phyloP scores from a whole-genome alignment of 2,888 invertebrate genomes.

The Hemaris fuciformis region DNA sequence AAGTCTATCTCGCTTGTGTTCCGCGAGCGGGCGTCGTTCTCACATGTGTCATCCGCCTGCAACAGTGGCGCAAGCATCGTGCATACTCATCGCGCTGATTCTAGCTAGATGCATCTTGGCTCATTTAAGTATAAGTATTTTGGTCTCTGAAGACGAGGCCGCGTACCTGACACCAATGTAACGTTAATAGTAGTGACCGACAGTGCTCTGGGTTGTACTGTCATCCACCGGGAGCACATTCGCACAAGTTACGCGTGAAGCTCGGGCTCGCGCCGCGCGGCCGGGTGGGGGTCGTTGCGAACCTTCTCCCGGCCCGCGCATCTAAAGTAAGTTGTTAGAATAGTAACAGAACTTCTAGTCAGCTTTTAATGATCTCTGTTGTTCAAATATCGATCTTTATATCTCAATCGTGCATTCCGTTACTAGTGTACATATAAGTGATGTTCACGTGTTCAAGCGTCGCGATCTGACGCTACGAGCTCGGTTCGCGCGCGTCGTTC shows the following conservation, averaged over 20 bases:
- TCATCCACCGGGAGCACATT: conserved; percentile 28
- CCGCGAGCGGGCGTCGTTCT: conserved; percentile 37
- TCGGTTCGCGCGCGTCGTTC: conserved; percentile 26
- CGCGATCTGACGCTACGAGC: conserved; percentile 27
- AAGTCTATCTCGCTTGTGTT: conserved; percentile 69
- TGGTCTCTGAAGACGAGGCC: conserved; percentile 63
- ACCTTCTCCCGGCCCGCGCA: conserved; percentile 30
- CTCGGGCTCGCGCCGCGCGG: conserved; percentile 16
- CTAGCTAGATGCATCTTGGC: conserved; percentile 64
- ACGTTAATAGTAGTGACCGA: conserved; percentile 44
- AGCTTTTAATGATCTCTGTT: conserved; percentile 78
- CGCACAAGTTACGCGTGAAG: conserved; percentile 51
- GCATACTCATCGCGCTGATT: conserved; percentile 50
- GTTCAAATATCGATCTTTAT: conserved; percentile 66
- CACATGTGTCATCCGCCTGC: conserved; percentile 26
- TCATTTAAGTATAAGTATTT: conserved; percentile 62
- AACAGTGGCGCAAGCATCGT: conserved; percentile 22
- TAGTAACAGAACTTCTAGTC: conserved; percentile 77
- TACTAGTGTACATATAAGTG: conserved; percentile 63
- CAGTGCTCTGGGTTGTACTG: conserved; percentile 12
- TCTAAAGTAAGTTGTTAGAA: conserved; percentile 67
- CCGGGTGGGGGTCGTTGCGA: conserved; percentile 17
- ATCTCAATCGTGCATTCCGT: conserved; percentile 64
- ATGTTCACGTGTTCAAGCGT: conserved; percentile 63
- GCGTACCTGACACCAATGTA: conserved; percentile 76